A percentile compares a stretch with the other conserved stretches of the same genome.
phyloP scores from a whole-genome alignment of 2,797 vertebrate genomes.

The Holocentrus rufus region DNA sequence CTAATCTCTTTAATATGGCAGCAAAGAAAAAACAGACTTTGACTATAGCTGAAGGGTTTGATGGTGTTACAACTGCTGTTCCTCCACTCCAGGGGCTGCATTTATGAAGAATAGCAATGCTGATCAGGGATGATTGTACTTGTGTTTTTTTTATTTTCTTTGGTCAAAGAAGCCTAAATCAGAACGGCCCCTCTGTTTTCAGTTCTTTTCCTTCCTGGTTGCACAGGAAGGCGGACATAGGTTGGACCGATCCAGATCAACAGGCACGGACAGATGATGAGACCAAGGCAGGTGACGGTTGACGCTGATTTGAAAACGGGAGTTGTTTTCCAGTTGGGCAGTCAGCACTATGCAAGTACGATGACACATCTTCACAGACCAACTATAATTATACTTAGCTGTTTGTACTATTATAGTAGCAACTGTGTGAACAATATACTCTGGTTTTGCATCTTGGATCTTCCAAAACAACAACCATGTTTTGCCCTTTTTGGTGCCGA shows the following conservation, averaged over 20 bases:
- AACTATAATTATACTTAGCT: constrained; percentile 45
- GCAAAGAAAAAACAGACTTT: constrained; percentile 11
- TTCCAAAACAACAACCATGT: constrained; percentile 69
- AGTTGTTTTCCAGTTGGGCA: constrained; percentile 44
- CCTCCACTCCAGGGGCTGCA: constrained; percentile 20
- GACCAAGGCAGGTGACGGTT: constrained; percentile 16
- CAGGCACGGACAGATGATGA: not conserved
- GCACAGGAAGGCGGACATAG: too few species aligned
- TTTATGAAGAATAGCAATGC: constrained; percentile 63
- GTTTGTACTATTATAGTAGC: constrained; percentile 72
- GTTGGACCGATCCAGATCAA: too few species aligned
- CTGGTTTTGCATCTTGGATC: constrained; percentile 69
- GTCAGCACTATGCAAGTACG: constrained; percentile 75
- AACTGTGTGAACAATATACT: constrained; percentile 67
- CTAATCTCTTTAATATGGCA: not conserved
- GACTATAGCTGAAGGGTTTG: constrained; percentile 35
- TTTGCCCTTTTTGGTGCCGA: constrained; percentile 45
- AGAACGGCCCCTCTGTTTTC: too few species aligned
- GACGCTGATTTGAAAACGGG: constrained; percentile 3
- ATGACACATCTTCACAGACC: constrained; percentile 55
- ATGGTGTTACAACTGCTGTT: constrained; percentile 40
- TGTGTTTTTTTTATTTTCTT: constrained; percentile 23
- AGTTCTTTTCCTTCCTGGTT: too few species aligned
- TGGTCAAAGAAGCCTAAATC: too few species aligned
- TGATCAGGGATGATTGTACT: constrained; percentile 28